Evolutionary conservation across 2,797 vertebrate species (phyloP), one percentile per base, ranked within the genome.

Genomic region (Huso huso): DNA sequence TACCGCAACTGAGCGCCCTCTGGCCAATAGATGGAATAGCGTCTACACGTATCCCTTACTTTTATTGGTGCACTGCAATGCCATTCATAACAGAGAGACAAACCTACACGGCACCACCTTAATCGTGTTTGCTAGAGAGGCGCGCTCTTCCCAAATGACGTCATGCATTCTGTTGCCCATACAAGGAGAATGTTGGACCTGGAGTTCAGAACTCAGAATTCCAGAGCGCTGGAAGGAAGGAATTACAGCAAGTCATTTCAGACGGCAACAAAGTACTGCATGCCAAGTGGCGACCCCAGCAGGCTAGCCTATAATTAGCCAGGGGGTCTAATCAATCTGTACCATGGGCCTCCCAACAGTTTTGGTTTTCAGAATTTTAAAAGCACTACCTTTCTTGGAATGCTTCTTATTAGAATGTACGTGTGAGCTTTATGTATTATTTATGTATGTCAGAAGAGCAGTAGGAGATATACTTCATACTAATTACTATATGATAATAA

Each of bases 141-240:
- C 59, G 71, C 55, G 59, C 71, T 68, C 78, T 65, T 72, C 13
- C 57, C 62, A 6, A 15, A 68, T 23, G 86, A 92, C 92, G 92
- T 91, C 88, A 92, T 87, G 78, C 81, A 86, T 82, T 83, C 86
- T 84, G 76, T 84, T 93, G 88, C 83, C 93, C 93, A 88, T 88
- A 94, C 91, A 94, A 93, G 93, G 93, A 81, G 87, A 93, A 82
- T 76, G 77, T 83, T 77, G 70, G 53, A 70, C 75, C 78, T 77
- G 53, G 75, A 70, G 77, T 80, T 66, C 73, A 18, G 69, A 70
- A 76, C 70, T 72, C 75, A 63, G 70, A 72, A 86, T 81, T 83
- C 76, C 79, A 59, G 63, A 62, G 66, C 51, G 50, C 64, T 69
- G 18, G 72, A 74, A 67, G 64, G 70, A 10, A 68, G 62, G 53